These are phyloP conservation scores for Gnatocerus cornutus DNA, from an alignment of 2,888 invertebrate genomes.

Conservation along the genomic window DNA sequence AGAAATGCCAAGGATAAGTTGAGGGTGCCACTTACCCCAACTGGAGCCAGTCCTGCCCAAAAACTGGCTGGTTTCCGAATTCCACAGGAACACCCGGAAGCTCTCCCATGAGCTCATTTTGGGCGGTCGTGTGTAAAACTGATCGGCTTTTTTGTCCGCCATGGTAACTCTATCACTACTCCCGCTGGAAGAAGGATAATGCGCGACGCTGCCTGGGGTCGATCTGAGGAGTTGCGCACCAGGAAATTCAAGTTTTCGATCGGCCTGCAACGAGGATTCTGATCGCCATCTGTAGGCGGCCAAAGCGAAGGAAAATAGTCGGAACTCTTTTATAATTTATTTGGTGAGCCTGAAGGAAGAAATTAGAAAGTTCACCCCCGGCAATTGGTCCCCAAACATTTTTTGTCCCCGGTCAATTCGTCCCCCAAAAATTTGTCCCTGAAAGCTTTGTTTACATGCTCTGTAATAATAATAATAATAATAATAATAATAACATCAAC, in stretches of 20 bases:
- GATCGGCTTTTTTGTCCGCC: constrained; percentile 87
- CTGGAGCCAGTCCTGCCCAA: constrained; percentile 93
- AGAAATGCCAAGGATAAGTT: constrained; percentile 45
- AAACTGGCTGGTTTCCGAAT: constrained; percentile 93
- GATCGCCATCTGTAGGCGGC: not conserved
- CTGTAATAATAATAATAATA: no score
- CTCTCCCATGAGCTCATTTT: constrained; percentile 90
- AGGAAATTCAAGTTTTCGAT: constrained; percentile 34
- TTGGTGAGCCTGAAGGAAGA: no score
- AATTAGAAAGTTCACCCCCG: no score
- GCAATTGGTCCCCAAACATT: no score
- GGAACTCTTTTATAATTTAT: no score
- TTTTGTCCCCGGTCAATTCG: no score
- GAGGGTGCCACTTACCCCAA: constrained; percentile 87
- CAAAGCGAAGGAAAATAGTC: no score
- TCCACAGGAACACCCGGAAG: constrained; percentile 90
- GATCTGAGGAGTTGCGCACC: constrained; percentile 62
- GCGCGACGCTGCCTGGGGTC: constrained; percentile 61
- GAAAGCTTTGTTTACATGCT: no score
- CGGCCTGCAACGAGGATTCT: constrained; percentile 1
- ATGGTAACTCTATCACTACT: constrained; percentile 53
- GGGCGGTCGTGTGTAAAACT: constrained; percentile 86
- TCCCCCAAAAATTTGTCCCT: no score
- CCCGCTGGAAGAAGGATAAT: constrained; percentile 33
- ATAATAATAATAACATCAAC: no score